Percentiles rank a stretch among this genome's conserved stretches.
Conservation (phyloP, 37 sponge, comb jelly and placozoan species). For the Diacarnus erythraeanus region DNA sequence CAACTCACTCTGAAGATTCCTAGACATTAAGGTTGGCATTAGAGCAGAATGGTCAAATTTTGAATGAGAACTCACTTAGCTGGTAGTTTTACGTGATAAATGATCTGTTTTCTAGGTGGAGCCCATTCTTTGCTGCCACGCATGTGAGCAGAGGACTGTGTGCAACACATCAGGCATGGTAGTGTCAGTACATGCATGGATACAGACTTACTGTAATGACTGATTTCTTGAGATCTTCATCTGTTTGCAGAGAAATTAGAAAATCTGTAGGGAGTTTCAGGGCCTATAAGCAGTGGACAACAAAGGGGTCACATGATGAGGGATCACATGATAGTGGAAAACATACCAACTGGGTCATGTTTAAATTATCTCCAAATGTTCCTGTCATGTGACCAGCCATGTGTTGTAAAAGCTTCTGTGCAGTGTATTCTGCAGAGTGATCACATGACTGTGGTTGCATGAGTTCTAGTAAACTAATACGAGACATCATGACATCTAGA, state of each 20-base stretch:
- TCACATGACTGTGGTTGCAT: constrained; percentile 3
- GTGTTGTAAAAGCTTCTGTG: constrained; percentile 38
- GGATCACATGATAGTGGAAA: not conserved
- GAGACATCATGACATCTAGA: not conserved
- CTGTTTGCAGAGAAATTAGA: constrained; percentile 42
- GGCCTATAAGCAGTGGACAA: constrained; percentile 23
- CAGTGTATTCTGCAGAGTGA: constrained; percentile 46
- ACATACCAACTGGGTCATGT: constrained; percentile 28
- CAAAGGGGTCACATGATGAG: not conserved
- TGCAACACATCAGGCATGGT: not conserved
- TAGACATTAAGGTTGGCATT: not conserved
- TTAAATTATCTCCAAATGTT: not conserved
- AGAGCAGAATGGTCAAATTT: not conserved
- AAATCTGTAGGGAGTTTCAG: constrained; percentile 51
- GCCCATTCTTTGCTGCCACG: constrained; percentile 95
- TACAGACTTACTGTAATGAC: constrained; percentile 28
- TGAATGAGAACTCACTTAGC: constrained; percentile 47
- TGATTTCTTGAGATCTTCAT: constrained; percentile 45
- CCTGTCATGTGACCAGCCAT: constrained; percentile 26
- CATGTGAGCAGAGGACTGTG: constrained; percentile 33
- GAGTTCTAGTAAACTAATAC: constrained; percentile 37
- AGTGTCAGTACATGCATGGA: not conserved
- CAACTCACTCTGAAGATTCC: constrained; percentile 62
- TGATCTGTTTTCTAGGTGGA: constrained; percentile 93
- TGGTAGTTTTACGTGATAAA: constrained; percentile 74